Base-by-base conservation (phyloP, 2,888 invertebrate species). In the Agriopis aurantiaria region DNA sequence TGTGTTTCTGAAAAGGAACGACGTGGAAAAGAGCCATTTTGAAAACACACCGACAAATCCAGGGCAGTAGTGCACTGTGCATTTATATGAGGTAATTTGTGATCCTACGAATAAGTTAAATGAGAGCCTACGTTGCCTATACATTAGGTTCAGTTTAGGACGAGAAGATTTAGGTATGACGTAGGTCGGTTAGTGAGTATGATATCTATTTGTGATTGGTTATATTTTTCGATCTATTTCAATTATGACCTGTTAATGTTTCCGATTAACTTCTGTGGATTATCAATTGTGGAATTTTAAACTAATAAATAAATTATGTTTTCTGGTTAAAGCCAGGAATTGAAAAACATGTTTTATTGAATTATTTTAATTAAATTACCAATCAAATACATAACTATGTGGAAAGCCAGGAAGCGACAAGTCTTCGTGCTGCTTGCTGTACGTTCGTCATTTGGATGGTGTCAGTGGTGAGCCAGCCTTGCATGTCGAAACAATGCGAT, bases 11-110 rank as follows among this genome's bases (percentile, higher is more conserved):
- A 96, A 96, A 96, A 96, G 96, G 96, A 96, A 95, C 93, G 91
- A 91, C 91, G 95, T 92, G 97, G 97, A 97, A 97, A 97, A 97
- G 97, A 97, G 97, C 97, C 96, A 97, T 96, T 97, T 96, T 96
- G 96, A 96, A 96, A 96, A 96, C 97, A 97, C 97, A 96, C 97
- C 97, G 97, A 96, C 95, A 86, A 84, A 80, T 76, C 88, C 90
- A 82, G 85, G 85, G 88, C 80, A 90, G 90, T 89, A 88, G 90
- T 91, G 87, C 90, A 89, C 91, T 89, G 88, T 90, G 91, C 92
- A 91, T 91, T 92, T 92, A 91, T 83, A 83, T 80, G 80, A 73
- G 74, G 69, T 80, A 82, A 82, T 83, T 83, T 83, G 83, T 86
- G 81, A 87, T 88, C 86, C 88, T 87, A 86, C 86, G 85, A 82